Base-by-base conservation (phyloP, 2,797 vertebrate species). In the Microcaecilia unicolor region DNA sequence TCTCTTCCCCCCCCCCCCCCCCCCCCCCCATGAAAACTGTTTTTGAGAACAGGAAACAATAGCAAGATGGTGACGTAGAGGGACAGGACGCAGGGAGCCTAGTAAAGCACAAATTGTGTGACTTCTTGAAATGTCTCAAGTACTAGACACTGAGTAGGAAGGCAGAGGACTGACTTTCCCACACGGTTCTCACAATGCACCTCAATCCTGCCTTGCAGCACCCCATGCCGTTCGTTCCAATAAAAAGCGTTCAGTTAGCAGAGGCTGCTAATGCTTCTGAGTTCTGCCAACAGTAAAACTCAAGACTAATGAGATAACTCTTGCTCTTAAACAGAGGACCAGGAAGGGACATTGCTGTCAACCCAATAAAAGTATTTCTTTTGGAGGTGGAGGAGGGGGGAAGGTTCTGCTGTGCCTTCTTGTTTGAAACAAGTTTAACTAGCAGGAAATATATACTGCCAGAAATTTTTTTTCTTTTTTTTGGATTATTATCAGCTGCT, bases 11-110 rank as follows among this genome's bases (percentile, higher is more conserved):
- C 22, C 37, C n/a, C n/a, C n/a, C n/a, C n/a, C n/a, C n/a, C n/a
- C n/a, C n/a, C n/a, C n/a, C n/a, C n/a, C n/a, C 11, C 33, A 19
- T 39, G 25, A 29, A 39, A 39, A 37, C 14, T 16, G n/a, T 25
- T 39, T 29, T 23, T 18, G 13, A 15, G 45, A 28, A 27, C 28
- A 30, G 25, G 32, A 22, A 22, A 21, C 11, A 11, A 29, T 28
- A 25, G 21, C 25, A 47, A 47, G 47, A 30, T 34, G 36, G 30
- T 47, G 21, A 47, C 47, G 36, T 53, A 6, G 28, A 35, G 18
- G 9, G 50, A 46, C 6, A 50, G 21, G 31, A 18, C 15, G 14
- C 7, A 20, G 29, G 34, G 36, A 3, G n/a, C n/a, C n/a, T n/a
- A n/a, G n/a, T n/a, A 4, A 1, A 38, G 11, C 34, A 44, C 17